phyloP scores from a whole-genome alignment of 2,888 invertebrate genomes.

The Raillietiella orientalis region DNA sequence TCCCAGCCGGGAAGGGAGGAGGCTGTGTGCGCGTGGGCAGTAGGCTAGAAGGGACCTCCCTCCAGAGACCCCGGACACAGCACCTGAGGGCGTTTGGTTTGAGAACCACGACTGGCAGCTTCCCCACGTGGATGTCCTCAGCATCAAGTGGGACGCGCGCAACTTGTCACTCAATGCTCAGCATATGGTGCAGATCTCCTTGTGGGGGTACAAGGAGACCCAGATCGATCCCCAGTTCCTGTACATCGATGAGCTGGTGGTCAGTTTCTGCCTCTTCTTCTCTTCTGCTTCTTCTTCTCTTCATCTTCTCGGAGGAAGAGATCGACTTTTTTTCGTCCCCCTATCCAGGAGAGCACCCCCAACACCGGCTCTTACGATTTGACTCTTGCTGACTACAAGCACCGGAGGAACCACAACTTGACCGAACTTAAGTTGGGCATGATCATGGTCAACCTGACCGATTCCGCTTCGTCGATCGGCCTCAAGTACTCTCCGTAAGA shows the following conservation, averaged over 20 bases:
- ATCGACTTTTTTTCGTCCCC: background rate
- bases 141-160: conserved; percentile 46
- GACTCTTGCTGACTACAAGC: conserved; percentile 32
- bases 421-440: conserved; percentile 53
- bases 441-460: conserved; percentile 52
- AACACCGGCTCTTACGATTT: conserved; percentile 40
- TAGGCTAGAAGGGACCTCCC: no score
- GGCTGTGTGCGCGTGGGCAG: no score
- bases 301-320: background rate
- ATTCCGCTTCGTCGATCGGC: conserved; percentile 28
- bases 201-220: conserved; percentile 66
- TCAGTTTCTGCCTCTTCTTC: background rate
- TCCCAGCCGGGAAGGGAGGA: background rate
- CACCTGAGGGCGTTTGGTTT: conserved; percentile 54
- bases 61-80: conserved; percentile 58
- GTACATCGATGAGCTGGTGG: conserved; percentile 24
- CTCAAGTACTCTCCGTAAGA: conserved; percentile 38
- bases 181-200: conserved; percentile 38
- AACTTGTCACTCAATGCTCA: conserved; percentile 51
- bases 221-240: conserved; percentile 45
- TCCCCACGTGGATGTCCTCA: conserved; percentile 33
- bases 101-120: conserved; percentile 30
- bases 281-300: background rate
- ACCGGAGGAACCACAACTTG: conserved; percentile 20
- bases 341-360: conserved; percentile 13